Evolutionary conservation across 2,888 invertebrate genomes (phyloP).

Genomic region (Oxycera nigricornis): DNA sequence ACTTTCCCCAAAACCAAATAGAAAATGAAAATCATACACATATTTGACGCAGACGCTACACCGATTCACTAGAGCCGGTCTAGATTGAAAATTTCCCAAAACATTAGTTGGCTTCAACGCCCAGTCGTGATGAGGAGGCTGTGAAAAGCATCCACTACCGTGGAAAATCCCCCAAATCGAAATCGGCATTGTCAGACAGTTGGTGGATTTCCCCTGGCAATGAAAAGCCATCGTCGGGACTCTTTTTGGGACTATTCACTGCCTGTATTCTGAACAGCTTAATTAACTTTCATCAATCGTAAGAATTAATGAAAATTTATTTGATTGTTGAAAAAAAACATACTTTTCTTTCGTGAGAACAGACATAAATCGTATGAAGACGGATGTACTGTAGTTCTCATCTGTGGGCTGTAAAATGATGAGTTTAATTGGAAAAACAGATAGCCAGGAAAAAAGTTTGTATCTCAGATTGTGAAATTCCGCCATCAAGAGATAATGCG

Average conservation of each 20-base stretch:
- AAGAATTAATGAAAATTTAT: constrained; percentile 7
- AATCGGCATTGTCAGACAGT: background rate
- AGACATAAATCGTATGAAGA: background rate
- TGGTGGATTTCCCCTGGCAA: background rate
- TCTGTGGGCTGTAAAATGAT: too few relatives aligned
- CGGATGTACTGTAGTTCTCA: background rate
- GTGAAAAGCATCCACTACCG: background rate
- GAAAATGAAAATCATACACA: background rate
- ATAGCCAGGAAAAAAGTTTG: too few relatives aligned
- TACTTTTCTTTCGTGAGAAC: background rate
- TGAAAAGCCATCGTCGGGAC: background rate
- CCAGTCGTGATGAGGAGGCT: background rate
- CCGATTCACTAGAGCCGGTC: background rate
- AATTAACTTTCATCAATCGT: constrained; percentile 6
- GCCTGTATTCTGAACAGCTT: background rate
- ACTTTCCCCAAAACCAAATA: background rate
- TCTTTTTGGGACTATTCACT: background rate
- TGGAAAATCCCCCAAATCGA: background rate
- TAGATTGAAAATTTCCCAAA: constrained; percentile 27
- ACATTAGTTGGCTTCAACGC: background rate
- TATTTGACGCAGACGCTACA: background rate
- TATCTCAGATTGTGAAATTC: too few relatives aligned
- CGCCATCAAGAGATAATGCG: too few relatives aligned
- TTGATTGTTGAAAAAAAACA: background rate
- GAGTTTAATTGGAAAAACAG: too few relatives aligned